Evolutionary conservation across 2,113 vertebrate genomes (phyloP).

Genomic region (Semnornis frantzii): DNA sequence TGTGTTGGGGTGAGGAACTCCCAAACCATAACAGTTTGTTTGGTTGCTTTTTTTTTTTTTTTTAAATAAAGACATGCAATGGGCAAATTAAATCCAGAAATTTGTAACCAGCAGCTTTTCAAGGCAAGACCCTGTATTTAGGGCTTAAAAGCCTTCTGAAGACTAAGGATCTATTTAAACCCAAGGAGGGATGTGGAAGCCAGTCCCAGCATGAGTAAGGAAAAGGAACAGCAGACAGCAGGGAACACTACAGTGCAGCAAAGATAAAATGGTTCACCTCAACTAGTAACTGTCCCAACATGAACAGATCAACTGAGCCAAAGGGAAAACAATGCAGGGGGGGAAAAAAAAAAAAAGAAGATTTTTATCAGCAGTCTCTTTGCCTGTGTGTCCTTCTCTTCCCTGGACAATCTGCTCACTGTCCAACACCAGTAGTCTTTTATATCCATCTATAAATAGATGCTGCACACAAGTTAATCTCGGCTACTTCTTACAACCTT

Average conservation of each 20-base stretch:
- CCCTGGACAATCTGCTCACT: not conserved
- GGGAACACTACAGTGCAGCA: not conserved
- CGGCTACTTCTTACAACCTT: not conserved
- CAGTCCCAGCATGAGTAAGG: not conserved
- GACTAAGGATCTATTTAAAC: not conserved
- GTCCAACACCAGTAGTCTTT: not conserved
- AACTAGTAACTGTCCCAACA: not conserved
- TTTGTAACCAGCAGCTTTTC: not conserved
- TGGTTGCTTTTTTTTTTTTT: not conserved
- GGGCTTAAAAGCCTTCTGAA: not conserved
- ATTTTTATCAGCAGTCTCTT: not conserved
- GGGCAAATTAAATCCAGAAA: not conserved
- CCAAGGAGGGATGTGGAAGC: not conserved
- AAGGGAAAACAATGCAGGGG: not conserved
- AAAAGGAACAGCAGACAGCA: not conserved
- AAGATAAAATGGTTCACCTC: not conserved
- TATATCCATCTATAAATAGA: not conserved
- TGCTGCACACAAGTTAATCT: not conserved
- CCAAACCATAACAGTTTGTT: not conserved
- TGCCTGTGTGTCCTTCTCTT: not conserved
- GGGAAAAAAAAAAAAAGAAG: not conserved
- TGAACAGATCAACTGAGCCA: not conserved
- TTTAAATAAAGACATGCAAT: not conserved
- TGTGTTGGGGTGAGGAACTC: no score
- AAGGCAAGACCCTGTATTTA: not conserved